These are phyloP conservation scores for Pycnonotus jocosus DNA, from an alignment of 2,113 vertebrate species.

Conservation along the genomic window DNA sequence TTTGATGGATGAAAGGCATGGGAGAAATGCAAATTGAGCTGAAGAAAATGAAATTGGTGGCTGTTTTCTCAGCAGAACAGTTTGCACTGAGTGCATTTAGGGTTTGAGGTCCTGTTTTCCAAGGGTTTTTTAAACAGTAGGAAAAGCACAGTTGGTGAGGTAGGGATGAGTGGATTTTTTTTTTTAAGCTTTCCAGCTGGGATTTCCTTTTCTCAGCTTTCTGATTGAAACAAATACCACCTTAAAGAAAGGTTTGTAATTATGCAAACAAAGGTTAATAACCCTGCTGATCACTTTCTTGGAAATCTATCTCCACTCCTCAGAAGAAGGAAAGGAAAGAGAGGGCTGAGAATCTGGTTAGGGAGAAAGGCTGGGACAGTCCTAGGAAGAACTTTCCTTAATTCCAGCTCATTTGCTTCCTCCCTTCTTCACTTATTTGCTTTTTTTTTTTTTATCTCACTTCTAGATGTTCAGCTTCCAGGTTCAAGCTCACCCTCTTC, in stretches of 20 bases:
- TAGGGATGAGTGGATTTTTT: background rate
- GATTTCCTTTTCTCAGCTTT: background rate
- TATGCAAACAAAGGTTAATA: background rate
- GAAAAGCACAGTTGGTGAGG: background rate
- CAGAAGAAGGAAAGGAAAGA: background rate
- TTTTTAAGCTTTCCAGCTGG: background rate
- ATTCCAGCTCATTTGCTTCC: background rate
- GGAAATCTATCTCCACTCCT: background rate
- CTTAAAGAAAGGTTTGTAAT: background rate
- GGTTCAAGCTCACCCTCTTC: constrained; percentile 75
- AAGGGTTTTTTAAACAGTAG: background rate
- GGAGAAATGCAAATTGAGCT: background rate
- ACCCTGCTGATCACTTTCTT: background rate
- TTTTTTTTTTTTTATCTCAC: background rate
- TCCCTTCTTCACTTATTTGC: background rate
- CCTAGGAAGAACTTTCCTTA: background rate
- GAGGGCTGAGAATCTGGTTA: background rate
- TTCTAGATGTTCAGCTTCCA: constrained; percentile 79
- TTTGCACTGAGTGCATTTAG: background rate
- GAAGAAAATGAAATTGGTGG: background rate
- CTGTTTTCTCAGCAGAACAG: background rate
- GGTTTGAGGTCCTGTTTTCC: background rate
- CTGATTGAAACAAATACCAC: background rate
- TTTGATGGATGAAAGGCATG: background rate
- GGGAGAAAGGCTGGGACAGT: background rate